A percentile compares a stretch with the other conserved stretches of the same genome.
These are phyloP conservation scores for Neogale vison DNA, from an alignment of 2,113 vertebrate genomes.

Conservation along the genomic window DNA sequence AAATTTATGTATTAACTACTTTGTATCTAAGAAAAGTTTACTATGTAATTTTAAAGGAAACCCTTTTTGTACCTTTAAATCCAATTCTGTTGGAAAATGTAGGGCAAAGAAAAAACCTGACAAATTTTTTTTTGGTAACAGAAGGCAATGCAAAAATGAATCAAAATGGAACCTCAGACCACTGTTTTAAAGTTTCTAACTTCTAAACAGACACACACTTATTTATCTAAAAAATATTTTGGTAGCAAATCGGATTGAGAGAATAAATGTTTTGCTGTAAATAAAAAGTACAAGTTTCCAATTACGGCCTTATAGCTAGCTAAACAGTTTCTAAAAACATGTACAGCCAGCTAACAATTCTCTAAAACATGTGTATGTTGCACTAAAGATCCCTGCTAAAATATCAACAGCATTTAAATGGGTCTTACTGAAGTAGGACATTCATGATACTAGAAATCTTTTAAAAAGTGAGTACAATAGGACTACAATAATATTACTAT, in stretches of 20 bases:
- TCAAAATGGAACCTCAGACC: constrained; percentile 56
- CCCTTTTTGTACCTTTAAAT: constrained; percentile 65
- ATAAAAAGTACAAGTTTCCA: constrained; percentile 74
- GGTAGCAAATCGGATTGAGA: constrained; percentile 77
- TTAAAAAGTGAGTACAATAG: constrained; percentile 79
- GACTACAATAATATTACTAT: constrained; percentile 82
- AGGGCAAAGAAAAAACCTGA: constrained; percentile 72
- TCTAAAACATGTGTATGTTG: constrained; percentile 65
- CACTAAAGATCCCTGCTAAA: constrained; percentile 79
- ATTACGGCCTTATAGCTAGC: constrained; percentile 33
- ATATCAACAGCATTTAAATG: constrained; percentile 71
- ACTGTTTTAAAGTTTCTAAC: constrained; percentile 56
- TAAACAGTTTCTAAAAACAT: constrained; percentile 63
- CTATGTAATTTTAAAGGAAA: constrained; percentile 72
- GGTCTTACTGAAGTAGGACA: constrained; percentile 73
- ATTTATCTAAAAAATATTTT: constrained; percentile 76
- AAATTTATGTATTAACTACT: constrained; percentile 76
- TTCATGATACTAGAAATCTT: constrained; percentile 78
- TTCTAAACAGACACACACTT: constrained; percentile 60
- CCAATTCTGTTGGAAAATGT: constrained; percentile 75
- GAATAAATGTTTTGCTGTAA: constrained; percentile 81
- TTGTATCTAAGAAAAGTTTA: constrained; percentile 71
- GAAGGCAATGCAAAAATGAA: constrained; percentile 49
- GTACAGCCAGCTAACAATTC: constrained; percentile 47
- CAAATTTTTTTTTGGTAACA: constrained; percentile 69